phyloP scores from a whole-genome alignment of 2,888 invertebrate species.

The Tipula confusa region DNA sequence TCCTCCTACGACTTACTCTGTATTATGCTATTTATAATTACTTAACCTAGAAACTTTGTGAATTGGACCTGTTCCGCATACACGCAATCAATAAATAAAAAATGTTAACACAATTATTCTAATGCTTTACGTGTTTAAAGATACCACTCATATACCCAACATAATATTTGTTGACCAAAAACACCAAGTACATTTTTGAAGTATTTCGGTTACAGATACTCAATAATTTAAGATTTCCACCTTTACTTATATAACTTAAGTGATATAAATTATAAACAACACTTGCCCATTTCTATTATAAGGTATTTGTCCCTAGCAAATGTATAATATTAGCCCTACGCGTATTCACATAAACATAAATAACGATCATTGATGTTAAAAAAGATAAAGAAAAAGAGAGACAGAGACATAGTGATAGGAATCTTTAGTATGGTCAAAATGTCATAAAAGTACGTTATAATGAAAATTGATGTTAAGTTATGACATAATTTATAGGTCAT shows the following conservation, averaged over 20 bases:
- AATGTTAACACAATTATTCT: not conserved
- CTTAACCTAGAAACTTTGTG: too few relatives aligned
- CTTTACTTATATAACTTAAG: not conserved
- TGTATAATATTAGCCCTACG: not conserved
- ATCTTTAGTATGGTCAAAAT: not conserved
- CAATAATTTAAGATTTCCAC: not conserved
- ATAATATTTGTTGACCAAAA: not conserved
- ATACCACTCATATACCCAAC: not conserved
- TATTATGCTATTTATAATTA: too few relatives aligned
- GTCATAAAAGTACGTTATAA: not conserved
- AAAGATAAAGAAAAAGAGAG: too few relatives aligned
- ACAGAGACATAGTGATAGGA: too few relatives aligned
- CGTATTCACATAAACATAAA: not conserved
- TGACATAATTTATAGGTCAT: not conserved
- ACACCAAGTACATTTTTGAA: not conserved
- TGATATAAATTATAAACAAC: not conserved
- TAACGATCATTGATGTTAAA: not conserved
- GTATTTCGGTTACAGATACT: not conserved
- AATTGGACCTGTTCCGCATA: too few relatives aligned
- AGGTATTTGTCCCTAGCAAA: not conserved
- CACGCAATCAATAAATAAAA: not conserved
- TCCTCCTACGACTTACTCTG: too few relatives aligned
- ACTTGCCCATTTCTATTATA: not conserved
- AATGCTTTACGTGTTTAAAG: not conserved
- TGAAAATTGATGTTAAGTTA: constrained; percentile 20